Base-by-base conservation (phyloP, 30 jellyfish, hydroid and myxozoan genomes). In the Turritopsis dohrnii region DNA sequence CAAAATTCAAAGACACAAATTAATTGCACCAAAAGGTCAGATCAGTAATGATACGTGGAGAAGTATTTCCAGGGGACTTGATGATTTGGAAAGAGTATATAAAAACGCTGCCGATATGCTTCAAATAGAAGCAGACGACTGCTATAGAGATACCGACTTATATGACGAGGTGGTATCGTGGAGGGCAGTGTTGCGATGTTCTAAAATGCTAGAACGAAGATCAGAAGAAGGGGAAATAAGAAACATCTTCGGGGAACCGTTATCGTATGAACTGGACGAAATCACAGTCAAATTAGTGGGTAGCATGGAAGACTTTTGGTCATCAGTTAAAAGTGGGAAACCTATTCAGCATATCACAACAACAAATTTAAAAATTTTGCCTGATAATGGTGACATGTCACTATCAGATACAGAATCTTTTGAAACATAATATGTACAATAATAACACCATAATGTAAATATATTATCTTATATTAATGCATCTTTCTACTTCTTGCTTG, bases 111-210 rank as follows among this genome's bases (percentile, higher is more conserved):
- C 83, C 27, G 65, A 74, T 27, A 24, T 74, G 65, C 65, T 74
- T 29, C 3, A 74, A 26, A 24, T 74, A 1, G 27, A 23, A 24
- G 54, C 53, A 24, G 83, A 74, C 26, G 8, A 29, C 65, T 20
- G 65, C 41, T 74, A 26, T 22, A 74, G 83, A 74, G 65, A 24
- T 24, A n/a, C 65, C 24, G 83, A 29, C 65, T 52, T 74, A 28
- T 24, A 74, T 24, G 27, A 74, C 65, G 83, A 74, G 41, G 65
- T 74, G 65, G 41, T 74, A 26, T 29, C 54, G 24, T 74, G 83
- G 83, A 26, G 83, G 24, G 83, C 83, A 21, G 65, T 13, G 16
- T 52, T 74, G 28, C 54, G 83, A 23, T 74, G 54, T 22, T 74
- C 83, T n/a, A 74, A 74, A 26, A 24, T 24, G 54, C 65, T 74